These are phyloP conservation scores for Rhamphomyia laevipes DNA, from an alignment of 2,888 invertebrate species.

Conservation along the genomic window DNA sequence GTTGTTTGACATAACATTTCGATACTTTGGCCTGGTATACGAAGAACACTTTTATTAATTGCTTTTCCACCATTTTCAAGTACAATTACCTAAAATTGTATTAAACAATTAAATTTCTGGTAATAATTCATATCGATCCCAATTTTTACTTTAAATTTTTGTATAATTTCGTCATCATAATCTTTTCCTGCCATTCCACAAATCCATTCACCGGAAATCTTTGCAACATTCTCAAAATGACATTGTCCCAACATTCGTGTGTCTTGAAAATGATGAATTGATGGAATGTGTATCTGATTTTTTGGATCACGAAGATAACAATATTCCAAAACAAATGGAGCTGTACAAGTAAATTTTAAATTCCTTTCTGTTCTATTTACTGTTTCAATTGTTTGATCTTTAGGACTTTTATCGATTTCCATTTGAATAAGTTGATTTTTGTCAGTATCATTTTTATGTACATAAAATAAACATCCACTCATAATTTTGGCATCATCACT, in stretches of 20 bases:
- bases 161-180: conserved; percentile 20
- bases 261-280: conserved; percentile 16
- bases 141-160: conserved; percentile 21
- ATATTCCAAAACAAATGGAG: conserved; percentile 21
- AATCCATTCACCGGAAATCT: conserved; percentile 20
- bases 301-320: conserved; percentile 23
- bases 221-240: conserved; percentile 17
- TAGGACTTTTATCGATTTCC: not conserved
- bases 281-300: conserved; percentile 20
- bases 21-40: conserved; percentile 13
- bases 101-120: conserved; percentile 5
- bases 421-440: not conserved
- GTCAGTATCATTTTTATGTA: not conserved
- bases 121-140: too few relatives aligned
- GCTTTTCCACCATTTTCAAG: conserved; percentile 20
- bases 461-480: conserved; percentile 6
- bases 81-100: conserved; percentile 18
- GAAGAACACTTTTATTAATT: conserved; percentile 14
- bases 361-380: not conserved
- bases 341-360: conserved; percentile 15
- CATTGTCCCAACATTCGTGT: conserved; percentile 21
- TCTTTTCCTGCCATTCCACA: conserved; percentile 22
- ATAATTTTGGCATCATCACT: conserved; percentile 6
- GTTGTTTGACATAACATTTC: conserved; percentile 21
- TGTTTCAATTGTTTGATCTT: not conserved